These are phyloP conservation scores for Pogonocherus hispidulus DNA, from an alignment of 2,888 invertebrate species.

Conservation along the genomic window DNA sequence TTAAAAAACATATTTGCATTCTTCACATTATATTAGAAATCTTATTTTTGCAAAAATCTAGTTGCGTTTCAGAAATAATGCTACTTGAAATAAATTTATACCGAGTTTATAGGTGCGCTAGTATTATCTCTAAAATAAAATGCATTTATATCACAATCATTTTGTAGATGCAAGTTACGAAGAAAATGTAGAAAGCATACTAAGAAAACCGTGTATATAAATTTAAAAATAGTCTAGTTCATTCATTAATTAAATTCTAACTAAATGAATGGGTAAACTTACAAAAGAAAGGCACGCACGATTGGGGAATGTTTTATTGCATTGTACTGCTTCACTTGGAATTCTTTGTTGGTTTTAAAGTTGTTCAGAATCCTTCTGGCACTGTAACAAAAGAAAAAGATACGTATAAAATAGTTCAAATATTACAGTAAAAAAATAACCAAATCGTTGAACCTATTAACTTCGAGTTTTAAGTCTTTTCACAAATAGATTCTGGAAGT, in stretches of 20 bases:
- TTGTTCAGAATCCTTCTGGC: slow-evolving; percentile 57
- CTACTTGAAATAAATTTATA: no score
- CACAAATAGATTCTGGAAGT: no score
- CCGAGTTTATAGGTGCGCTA: no score
- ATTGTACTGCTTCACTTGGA: slow-evolving; percentile 59
- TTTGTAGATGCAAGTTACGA: not conserved
- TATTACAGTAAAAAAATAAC: no score
- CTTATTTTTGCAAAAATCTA: no score
- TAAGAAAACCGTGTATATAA: slow-evolving; percentile 1
- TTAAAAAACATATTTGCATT: no score
- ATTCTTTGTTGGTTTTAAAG: slow-evolving; percentile 52
- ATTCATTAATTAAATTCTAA: not conserved
- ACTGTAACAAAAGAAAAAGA: slow-evolving; percentile 49
- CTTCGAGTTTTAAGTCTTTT: no score
- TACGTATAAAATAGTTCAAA: not conserved
- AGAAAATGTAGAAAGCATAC: not conserved
- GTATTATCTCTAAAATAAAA: not conserved
- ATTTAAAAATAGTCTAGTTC: slow-evolving; percentile 9
- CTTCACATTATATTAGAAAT: no score
- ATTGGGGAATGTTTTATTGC: slow-evolving; percentile 60
- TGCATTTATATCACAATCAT: not conserved
- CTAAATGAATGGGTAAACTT: slow-evolving; percentile 46
- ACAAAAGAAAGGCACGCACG: slow-evolving; percentile 57
- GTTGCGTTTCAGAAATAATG: no score
- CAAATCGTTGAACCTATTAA: no score